Evolutionary conservation across 2,797 vertebrate genomes (phyloP).

Genomic region (Nothura maculosa): DNA sequence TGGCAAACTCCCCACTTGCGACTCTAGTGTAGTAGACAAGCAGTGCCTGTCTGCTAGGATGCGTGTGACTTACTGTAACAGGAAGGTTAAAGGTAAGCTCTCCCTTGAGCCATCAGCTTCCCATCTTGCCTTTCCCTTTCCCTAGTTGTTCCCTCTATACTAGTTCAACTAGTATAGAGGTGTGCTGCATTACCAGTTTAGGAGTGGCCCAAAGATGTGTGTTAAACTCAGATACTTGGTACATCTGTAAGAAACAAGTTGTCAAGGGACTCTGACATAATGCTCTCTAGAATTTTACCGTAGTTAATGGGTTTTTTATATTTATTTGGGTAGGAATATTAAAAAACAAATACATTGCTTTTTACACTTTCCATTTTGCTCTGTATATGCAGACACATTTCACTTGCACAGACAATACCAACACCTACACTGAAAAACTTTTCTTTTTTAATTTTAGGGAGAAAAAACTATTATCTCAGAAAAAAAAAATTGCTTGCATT

Average conservation of each 20-base stretch:
- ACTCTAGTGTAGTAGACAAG: not conserved
- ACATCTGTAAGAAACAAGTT: not conserved
- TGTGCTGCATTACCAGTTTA: not conserved
- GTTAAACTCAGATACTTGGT: not conserved
- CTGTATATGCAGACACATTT: fast-evolving
- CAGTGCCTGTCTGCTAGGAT: not conserved
- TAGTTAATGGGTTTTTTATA: not conserved
- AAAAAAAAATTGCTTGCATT: not conserved
- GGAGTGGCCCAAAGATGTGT: not conserved
- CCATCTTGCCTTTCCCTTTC: not conserved
- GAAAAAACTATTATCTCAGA: fast-evolving
- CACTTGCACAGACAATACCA: not conserved
- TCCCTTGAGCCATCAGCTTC: not conserved
- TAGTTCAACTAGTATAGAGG: not conserved
- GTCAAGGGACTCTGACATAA: not conserved
- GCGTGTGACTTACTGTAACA: not conserved
- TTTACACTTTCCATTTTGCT: not conserved
- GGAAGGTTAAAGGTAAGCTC: not conserved
- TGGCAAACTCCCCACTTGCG: not conserved
- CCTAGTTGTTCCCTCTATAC: not conserved
- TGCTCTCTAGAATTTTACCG: not conserved
- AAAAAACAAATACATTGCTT: not conserved
- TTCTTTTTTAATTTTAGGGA: not conserved
- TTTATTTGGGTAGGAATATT: not conserved
- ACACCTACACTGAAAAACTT: not conserved